Evolutionary conservation across 2,888 invertebrate genomes (phyloP), one percentile per base, ranked within the genome.

Genomic region (Parnassius apollo): DNA sequence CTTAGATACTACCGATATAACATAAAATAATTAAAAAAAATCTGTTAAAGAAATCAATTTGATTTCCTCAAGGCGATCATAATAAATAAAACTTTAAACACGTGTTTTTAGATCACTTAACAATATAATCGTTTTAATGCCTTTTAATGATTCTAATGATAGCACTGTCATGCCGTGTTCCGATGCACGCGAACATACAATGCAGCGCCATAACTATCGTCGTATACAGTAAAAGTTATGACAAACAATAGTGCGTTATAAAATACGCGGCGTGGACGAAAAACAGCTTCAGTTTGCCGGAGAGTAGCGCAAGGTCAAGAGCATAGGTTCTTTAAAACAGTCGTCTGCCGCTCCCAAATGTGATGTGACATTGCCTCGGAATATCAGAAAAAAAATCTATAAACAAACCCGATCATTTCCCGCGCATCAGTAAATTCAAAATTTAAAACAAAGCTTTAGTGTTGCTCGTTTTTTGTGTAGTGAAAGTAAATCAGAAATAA

Each of bases 191-290:
- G 60, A 65, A 62, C 56, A 42, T 13, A 44, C 44, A n/a, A 13
- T 13, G 48, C n/a, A n/a, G 13, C 25, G 48, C n/a, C 9, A 45
- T 59, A 35, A 58, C 56, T 25, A 54, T 13, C 57, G 22, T 13
- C 9, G 57, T 25, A 4, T 44, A 71, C 83, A 74, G 84, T 83
- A 86, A 89, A 86, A 88, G 86, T 87, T 85, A 86, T 84, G 82
- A 88, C 87, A 86, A 88, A 88, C 88, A 84, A 83, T 66, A 80
- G 80, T 80, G 81, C 84, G 81, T 88, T 90, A 91, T 91, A 91
- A 91, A 91, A 90, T 85, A 80, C 76, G 77, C 79, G 71, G 82
- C 75, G 76, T 75, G 77, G 74, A 81, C 86, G 80, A 83, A 87
- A 87, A 85, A 80, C 80, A 75, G 81, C 83, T 85, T 88, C 90